Evolutionary conservation across 1,140 invertebrate genomes (phyloP), one percentile per base, ranked within the genome.

Genomic region (Dendroctonus ponderosae): DNA sequence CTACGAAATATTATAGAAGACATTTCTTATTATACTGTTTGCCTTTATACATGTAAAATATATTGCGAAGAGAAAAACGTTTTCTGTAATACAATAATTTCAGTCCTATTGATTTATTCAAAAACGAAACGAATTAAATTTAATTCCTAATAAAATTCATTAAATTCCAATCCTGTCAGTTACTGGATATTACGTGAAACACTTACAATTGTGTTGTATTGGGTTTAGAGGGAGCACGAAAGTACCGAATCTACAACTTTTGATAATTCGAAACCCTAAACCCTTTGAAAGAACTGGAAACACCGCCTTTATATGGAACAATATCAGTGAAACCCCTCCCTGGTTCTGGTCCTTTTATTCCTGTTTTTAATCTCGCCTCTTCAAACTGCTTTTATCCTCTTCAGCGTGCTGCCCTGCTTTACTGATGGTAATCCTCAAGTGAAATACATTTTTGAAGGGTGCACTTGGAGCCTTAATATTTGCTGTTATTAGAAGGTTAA

Each of bases 281-380:
- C 54, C 62, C 54, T 65, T 65, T 50, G 26, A 49, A 48, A 44
- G 37, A 9, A 12, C 37, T 43, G 42, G 14, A 50, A 63, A 26
- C 50, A 14, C 43, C 51, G 26, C 61, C 61, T 52, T 63, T 54
- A 57, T 57, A 44, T 54, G 52, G 42, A 46, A 63, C 61, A 63
- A 63, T 63, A 65, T 65, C 50, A 50, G 53, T 40, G 37, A 65
- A 57, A 65, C 15, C 62, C 62, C 62, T 63, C 15, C 61, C 44
- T 26, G 26, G 62, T 50, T 7, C 46, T 12, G 11, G 62, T 65
- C 62, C 62, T 65, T 65, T 65, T 65, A 57, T 65, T 65, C 62
- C 42, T 57, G 62, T 65, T 65, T 65, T 65, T 65, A 65, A 65
- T 57, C 62, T 57, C 26, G 62, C 62, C 62, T 65, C 62, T 65